Percentiles rank a stretch among this genome's conserved stretches.
phyloP scores from a whole-genome alignment of 2,113 vertebrate genomes.

The Notarius lentiginosus region DNA sequence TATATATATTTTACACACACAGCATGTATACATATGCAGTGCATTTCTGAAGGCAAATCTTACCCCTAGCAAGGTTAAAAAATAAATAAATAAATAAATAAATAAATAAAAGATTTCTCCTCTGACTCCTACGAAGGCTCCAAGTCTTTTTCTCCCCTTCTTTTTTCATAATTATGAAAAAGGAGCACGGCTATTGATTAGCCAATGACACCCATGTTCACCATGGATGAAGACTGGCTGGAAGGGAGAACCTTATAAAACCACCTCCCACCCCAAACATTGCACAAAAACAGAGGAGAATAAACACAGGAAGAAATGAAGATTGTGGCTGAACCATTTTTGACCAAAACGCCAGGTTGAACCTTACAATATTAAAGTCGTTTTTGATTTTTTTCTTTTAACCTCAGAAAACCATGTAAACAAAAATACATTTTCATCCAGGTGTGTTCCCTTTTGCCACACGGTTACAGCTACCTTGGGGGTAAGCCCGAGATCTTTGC shows the following conservation, averaged over 20 bases:
- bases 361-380: not conserved
- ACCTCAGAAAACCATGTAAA: not conserved
- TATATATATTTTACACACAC: no score
- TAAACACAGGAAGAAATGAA: not conserved
- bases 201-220: not conserved
- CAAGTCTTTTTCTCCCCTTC: not conserved
- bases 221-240: not conserved
- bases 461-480: not conserved
- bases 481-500: not conserved
- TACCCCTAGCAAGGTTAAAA: not conserved
- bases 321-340: not conserved
- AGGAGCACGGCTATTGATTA: not conserved
- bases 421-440: not conserved
- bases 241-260: not conserved
- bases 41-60: not conserved
- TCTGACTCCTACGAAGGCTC: not conserved
- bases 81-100: no score
- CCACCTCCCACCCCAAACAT: not conserved
- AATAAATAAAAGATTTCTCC: not conserved
- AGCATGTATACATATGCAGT: no score
- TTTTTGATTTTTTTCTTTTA: not conserved
- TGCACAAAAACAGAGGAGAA: not conserved
- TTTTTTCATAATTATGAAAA: not conserved
- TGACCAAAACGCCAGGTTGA: not conserved
- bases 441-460: not conserved